Conservation (phyloP, 2,888 invertebrate genomes). For the Cyclophora punctaria region DNA sequence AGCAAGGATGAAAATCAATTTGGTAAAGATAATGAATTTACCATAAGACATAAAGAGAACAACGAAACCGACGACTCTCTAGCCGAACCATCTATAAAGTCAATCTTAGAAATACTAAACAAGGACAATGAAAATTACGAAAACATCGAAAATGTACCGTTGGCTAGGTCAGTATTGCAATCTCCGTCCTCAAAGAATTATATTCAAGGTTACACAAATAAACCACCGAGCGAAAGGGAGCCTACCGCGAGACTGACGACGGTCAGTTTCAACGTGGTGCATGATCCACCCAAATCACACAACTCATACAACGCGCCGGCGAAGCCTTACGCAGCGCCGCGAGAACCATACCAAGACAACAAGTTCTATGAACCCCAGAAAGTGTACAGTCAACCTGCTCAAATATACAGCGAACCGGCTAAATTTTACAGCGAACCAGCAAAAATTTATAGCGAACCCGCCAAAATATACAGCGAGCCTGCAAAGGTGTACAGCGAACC, state of each 20-base stretch:
- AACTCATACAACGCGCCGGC: constrained; percentile 33
- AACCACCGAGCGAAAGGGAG: constrained; percentile 31
- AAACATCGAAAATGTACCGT: constrained; percentile 36
- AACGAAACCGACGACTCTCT: constrained; percentile 40
- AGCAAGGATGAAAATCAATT: background rate
- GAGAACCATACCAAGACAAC: constrained; percentile 24
- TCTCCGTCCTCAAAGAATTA: constrained; percentile 43
- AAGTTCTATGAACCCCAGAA: constrained; percentile 46
- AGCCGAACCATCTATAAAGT: constrained; percentile 44
- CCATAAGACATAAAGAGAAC: constrained; percentile 2
- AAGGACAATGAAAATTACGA: constrained; percentile 29
- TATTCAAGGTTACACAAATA: constrained; percentile 37
- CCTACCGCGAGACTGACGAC: constrained; percentile 49
- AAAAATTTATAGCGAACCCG: constrained; percentile 73
- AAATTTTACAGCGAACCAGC: constrained; percentile 75
- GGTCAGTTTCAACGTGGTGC: constrained; percentile 59
- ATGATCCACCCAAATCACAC: constrained; percentile 37
- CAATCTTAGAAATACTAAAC: constrained; percentile 28
- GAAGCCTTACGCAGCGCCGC: constrained; percentile 27
- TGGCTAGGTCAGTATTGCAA: constrained; percentile 35
- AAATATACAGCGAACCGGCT: constrained; percentile 67
- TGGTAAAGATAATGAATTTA: constrained; percentile 4
- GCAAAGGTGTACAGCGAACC: constrained; percentile 63
- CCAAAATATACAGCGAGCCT: constrained; percentile 58
- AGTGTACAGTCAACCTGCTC: constrained; percentile 67